Base-by-base conservation (phyloP, 2,797 vertebrate species). In the Hoplostethus atlanticus region DNA sequence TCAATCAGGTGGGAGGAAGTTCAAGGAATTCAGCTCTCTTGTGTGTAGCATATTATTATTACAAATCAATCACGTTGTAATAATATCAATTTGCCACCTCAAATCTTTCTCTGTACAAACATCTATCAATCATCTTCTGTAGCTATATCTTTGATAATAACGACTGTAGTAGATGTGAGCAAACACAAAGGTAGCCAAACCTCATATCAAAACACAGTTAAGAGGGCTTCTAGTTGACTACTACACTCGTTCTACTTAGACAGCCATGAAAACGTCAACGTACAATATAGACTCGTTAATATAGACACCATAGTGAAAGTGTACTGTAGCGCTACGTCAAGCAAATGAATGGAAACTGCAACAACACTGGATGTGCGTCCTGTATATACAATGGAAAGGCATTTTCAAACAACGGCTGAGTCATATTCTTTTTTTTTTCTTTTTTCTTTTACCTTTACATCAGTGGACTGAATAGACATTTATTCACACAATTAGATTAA, bases 251-350 rank as follows among this genome's bases (percentile, higher is more conserved):
- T 48, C 70, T 55, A 74, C 64, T 16, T 71, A 52, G 80, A 89
- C 74, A 88, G 69, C 81, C 61, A 72, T 66, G 78, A 84, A 84
- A 80, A 84, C 21, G 21, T 75, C 72, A 75, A 84, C 82, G 71
- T 75, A 85, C 76, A 66, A 67, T 75, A 84, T 51, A 74, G 47
- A 67, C 81, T 71, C 57, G 72, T 71, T 54, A 65, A 76, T 64
- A 36, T 50, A 73, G 71, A 84, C 72, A 80, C 46, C 59, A 28
- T 68, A 53, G 76, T 44, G 77, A 81, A 85, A 67, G 54, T 34
- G 34, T 46, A 51, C 53, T 54, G 25, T 25, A 77, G 46, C 60
- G 79, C 55, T 82, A 80, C 15, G 67, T 31, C 55, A 44, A 79
- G 83, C 79, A 74, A 77, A 80, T 9, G 0, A 60, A 50, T 30